Percentiles rank a stretch among this genome's conserved stretches.
phyloP scores from a whole-genome alignment of 2,797 vertebrate species.

The Xenops minutus region DNA sequence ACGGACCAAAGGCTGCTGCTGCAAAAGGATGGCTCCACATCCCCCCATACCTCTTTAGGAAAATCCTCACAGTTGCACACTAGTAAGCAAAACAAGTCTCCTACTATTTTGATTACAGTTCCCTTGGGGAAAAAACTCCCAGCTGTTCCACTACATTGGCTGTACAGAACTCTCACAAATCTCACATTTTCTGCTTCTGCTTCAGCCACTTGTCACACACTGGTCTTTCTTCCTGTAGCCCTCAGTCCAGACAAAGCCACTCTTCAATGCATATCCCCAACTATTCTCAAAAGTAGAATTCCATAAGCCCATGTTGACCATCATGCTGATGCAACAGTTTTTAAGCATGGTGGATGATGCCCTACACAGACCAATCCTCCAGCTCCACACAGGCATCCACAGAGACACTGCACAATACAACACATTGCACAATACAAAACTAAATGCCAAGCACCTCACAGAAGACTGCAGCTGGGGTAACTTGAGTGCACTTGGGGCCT shows the following conservation, averaged over 20 bases:
- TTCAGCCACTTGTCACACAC: fast-evolving
- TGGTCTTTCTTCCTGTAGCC: not conserved
- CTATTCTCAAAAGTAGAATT: not conserved
- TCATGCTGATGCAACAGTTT: fast-evolving
- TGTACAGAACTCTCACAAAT: not conserved
- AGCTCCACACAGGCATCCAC: not conserved
- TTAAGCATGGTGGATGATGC: not conserved
- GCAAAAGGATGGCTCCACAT: not conserved
- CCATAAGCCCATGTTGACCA: not conserved
- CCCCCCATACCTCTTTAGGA: not conserved
- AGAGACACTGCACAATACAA: not conserved
- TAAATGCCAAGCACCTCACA: not conserved
- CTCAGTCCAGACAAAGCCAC: not conserved
- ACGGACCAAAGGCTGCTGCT: not conserved
- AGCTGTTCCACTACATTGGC: not conserved
- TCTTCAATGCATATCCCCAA: not conserved
- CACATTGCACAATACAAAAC: not conserved
- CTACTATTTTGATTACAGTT: not conserved
- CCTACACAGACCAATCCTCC: not conserved
- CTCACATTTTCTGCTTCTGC: not conserved
- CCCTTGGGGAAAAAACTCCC: not conserved
- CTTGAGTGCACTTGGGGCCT: not conserved
- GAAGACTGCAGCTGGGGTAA: not conserved
- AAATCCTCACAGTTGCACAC: not conserved
- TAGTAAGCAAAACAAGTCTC: not conserved